Evolutionary conservation across 2,888 invertebrate genomes (phyloP), one percentile per base, ranked within the genome.

Genomic region (Heliconius aoede): DNA sequence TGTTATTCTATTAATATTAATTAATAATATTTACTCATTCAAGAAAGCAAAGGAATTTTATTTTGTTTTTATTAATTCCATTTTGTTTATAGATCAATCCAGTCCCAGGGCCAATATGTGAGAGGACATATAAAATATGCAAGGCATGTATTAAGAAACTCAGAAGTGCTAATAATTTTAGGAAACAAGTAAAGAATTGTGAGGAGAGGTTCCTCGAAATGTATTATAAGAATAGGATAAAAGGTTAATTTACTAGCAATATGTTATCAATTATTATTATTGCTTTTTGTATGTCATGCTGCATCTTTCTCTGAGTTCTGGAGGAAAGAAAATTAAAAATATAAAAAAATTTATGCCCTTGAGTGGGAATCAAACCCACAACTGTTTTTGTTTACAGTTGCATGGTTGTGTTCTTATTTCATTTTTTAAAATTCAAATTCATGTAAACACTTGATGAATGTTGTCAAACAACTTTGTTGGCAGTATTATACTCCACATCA

Each of bases 101-200:
- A 1, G 85, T 90, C 3, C 80, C 85, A 0, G 90, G 91, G 0
- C 62, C 80, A 0, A 71, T 89, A 0, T 85, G 84, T 77, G 77
- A 82, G 0, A 69, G 82, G 0, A 90, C 91, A 13, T 91, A 86
- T 75, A 87, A 86, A 65, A 90, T 92, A 78, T 93, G 93, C 67
- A 86, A 88, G 0, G 60, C 78, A 0, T 93, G 93, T 73, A 81
- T 88, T 0, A 58, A 55, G 0, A 79, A 86, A n/a, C 78, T 93
- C 9, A 81, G 84, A 0, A 88, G 90, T 24, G 91, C 90, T 0
- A 77, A 80, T 32, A 83, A 83, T 5, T 93, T 93, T 81, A 91
- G 86, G 78, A 86, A 84, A 9, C 90, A 89, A 75, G 90, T 91
- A 1, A 78, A 81, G 28, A 68, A 73, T 0, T 90, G 90, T 51